phyloP scores from a whole-genome alignment of 2,797 vertebrate genomes.

The Craterocephalus amniculus region DNA sequence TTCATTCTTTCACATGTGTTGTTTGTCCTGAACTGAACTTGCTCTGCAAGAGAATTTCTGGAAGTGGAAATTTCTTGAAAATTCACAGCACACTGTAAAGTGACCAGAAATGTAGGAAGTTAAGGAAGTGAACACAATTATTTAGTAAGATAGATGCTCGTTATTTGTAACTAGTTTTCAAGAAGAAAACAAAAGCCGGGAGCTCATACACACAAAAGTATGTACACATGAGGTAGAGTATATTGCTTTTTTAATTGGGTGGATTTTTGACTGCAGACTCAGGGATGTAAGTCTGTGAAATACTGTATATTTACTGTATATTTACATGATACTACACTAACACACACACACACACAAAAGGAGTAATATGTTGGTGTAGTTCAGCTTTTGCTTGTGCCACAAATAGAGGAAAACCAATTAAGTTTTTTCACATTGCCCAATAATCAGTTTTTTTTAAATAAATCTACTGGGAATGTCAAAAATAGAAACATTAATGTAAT shows the following conservation, averaged over 20 bases:
- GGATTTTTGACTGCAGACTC: background rate
- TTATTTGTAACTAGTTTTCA: background rate
- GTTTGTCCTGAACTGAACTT: background rate
- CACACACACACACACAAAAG: conserved; percentile 38
- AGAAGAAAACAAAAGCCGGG: too few species aligned
- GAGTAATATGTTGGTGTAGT: conserved; percentile 78
- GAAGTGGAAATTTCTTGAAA: background rate
- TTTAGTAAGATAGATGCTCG: background rate
- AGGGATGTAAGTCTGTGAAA: background rate
- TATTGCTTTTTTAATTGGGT: background rate
- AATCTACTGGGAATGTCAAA: conserved; percentile 6
- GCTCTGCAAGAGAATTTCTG: background rate
- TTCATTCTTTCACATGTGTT: background rate
- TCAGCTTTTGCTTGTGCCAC: conserved; percentile 26
- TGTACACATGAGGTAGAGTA: background rate
- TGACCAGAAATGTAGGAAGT: background rate
- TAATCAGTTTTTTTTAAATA: conserved; percentile 9
- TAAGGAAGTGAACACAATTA: background rate
- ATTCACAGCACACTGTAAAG: background rate
- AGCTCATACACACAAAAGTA: background rate
- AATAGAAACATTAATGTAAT: background rate
- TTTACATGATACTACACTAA: background rate
- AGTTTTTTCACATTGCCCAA: conserved; percentile 24
- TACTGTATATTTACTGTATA: too few species aligned
- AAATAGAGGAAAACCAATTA: conserved; percentile 33